Conservation (phyloP, 2,797 vertebrate genomes). For the Iguana delicatissima region DNA sequence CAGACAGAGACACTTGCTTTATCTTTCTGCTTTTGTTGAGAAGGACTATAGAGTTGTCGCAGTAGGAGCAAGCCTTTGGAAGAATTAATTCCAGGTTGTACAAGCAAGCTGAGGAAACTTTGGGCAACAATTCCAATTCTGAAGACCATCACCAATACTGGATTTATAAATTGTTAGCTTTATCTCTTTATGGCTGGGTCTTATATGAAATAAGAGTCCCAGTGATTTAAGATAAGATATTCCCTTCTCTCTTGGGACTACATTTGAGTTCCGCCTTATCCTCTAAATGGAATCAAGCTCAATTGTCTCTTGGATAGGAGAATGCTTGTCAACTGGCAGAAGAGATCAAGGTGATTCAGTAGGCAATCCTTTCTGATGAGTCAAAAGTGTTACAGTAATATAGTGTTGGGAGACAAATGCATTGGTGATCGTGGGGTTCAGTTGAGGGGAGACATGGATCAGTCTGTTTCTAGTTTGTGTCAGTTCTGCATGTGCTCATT, state of each 20-base stretch:
- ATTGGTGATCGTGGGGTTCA: neutral
- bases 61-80: slow-evolving; percentile 36
- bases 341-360: slow-evolving; percentile 28
- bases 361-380: slow-evolving; percentile 2
- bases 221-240: slow-evolving; percentile 26
- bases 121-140: slow-evolving; percentile 45
- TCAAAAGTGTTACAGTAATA: neutral
- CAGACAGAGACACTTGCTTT: neutral
- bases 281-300: slow-evolving; percentile 11
- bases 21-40: slow-evolving; percentile 45
- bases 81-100: slow-evolving; percentile 61
- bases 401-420: slow-evolving; percentile 5
- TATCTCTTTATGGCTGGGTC: slow-evolving; percentile 23
- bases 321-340: neutral
- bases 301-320: slow-evolving; percentile 19
- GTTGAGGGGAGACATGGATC: neutral
- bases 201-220: slow-evolving; percentile 9
- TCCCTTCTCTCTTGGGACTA: neutral
- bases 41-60: slow-evolving; percentile 46
- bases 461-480: neutral
- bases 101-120: neutral
- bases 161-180: slow-evolving; percentile 30
- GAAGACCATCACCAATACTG: neutral
- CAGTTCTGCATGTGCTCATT: neutral
- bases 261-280: neutral